Evolutionary conservation across 1,140 invertebrate species (phyloP).

Genomic region (Zaprionus capensis): DNA sequence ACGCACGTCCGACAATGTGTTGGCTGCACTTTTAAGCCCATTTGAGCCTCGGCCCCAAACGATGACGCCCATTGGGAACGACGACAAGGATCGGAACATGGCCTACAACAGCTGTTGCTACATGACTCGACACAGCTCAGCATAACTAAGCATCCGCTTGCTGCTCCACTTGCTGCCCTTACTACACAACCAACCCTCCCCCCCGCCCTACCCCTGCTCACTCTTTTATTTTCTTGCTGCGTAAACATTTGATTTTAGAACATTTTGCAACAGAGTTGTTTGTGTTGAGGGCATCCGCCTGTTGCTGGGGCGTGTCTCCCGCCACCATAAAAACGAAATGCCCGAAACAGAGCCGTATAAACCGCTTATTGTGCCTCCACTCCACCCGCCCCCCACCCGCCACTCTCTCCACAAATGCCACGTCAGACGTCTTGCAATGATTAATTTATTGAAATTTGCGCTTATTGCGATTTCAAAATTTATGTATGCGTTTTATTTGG

Average conservation of each 20-base stretch:
- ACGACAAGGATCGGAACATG: constrained; percentile 61
- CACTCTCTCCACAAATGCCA: constrained; percentile 3
- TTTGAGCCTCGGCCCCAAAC: constrained; percentile 19
- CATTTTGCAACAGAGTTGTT: constrained; percentile 46
- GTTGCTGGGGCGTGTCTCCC: constrained; percentile 14
- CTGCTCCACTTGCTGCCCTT: not conserved
- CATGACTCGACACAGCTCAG: constrained; percentile 66
- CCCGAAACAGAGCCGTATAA: constrained; percentile 28
- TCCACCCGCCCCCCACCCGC: not conserved
- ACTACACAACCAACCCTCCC: not conserved
- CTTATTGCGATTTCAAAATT: constrained; percentile 72
- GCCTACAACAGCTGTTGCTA: constrained; percentile 77
- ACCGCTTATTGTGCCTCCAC: constrained; percentile 43
- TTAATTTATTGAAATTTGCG: constrained; percentile 81
- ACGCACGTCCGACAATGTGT: constrained; percentile 10
- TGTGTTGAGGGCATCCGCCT: constrained; percentile 3
- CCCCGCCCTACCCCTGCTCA: not conserved
- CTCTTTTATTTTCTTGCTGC: not conserved
- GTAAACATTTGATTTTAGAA: constrained; percentile 76
- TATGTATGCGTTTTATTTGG: constrained; percentile 73
- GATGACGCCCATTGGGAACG: constrained; percentile 5
- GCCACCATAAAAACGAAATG: constrained; percentile 15
- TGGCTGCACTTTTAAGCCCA: constrained; percentile 43
- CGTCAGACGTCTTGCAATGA: constrained; percentile 62
- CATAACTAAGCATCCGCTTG: constrained; percentile 44